A percentile compares a stretch with the other conserved stretches of the same genome.
These are phyloP conservation scores for Heteromyza rotundicornis DNA, from an alignment of 2,888 invertebrate genomes.

Conservation along the genomic window DNA sequence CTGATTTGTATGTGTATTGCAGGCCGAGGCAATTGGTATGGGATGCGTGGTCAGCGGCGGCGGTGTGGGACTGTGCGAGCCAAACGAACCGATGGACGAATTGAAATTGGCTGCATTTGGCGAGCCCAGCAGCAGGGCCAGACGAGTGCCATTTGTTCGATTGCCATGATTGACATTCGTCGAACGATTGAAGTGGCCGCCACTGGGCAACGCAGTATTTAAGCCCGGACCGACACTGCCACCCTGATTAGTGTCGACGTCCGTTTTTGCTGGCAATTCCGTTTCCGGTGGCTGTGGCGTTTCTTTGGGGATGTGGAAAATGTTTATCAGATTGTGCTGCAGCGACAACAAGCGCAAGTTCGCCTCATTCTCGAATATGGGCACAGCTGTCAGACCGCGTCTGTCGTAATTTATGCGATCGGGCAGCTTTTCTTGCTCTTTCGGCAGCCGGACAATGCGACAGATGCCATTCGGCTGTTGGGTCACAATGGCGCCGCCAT, in stretches of 20 bases:
- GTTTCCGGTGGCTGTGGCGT: not conserved
- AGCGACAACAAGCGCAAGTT: constrained; percentile 83
- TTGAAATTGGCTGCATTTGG: constrained; percentile 35
- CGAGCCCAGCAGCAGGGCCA: constrained; percentile 17
- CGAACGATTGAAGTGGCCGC: constrained; percentile 9
- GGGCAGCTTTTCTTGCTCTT: constrained; percentile 83
- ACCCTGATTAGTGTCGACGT: constrained; percentile 12
- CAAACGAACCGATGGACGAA: not conserved
- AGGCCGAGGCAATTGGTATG: constrained; percentile 15
- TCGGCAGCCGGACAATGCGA: constrained; percentile 73
- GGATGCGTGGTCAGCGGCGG: constrained; percentile 9
- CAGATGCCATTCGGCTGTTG: constrained; percentile 60
- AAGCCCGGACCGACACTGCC: no score
- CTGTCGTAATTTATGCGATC: constrained; percentile 89
- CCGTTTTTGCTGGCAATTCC: constrained; percentile 9
- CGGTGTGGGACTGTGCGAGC: constrained; percentile 7
- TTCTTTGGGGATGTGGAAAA: constrained; percentile 61
- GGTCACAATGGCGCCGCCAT: constrained; percentile 44
- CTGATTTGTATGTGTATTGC: constrained; percentile 30
- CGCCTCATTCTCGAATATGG: constrained; percentile 79
- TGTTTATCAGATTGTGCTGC: constrained; percentile 87
- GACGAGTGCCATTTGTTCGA: constrained; percentile 31
- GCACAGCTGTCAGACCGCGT: constrained; percentile 82
- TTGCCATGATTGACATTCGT: constrained; percentile 13
- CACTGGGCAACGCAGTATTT: constrained; percentile 32